Base-by-base conservation (phyloP, 2,113 vertebrate genomes). In the Pyrgilauda ruficollis region DNA sequence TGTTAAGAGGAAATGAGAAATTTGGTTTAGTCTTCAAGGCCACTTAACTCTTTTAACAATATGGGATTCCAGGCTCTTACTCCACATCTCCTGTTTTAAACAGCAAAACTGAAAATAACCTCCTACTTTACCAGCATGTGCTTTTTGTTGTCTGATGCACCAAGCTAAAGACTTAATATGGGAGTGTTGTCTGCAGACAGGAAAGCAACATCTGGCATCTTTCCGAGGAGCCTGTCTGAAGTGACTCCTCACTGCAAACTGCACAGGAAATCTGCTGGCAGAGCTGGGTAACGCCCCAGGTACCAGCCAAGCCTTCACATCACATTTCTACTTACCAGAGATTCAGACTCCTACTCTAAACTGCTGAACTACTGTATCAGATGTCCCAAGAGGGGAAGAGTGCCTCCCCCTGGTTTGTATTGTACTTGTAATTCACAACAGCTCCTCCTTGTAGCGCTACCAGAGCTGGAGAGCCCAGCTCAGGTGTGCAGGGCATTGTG, bases 181-280 rank as follows among this genome's bases (percentile, higher is more conserved):
- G 35, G 58, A 95, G 33, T 44, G 87, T 8, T 93, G 88, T 80
- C 89, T 90, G 72, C 75, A 90, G 79, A 69, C 46, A 73, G 86
- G 75, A 94, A 80, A 95, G 94, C 83, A 94, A 86, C 83, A 90
- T 35, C 88, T 90, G 94, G 90, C 94, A 86, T 76, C 68, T n/a
- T 90, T 80, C 78, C 0, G 15, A 90, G 94, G 67, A n/a, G 33
- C 59, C 83, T 55, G 15, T 24, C 14, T 59, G 82, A 82, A 61
- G 69, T 2, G 20, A 11, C 75, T 94, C 52, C 83, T 69, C 28
- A 19, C 58, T 6, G 87, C 43, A 75, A 77, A 62, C 52, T 24
- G 78, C 5, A 1, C 17, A 39, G 56, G 63, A 30, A 50, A 84
- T 82, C 55, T 76, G 58, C 14, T 41, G 77, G 12, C 90, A 74